Evolutionary conservation across 30 jellyfish, hydroid and myxozoan species (phyloP), one percentile per base, ranked within the genome.

Genomic region (Clytia hemisphaerica): DNA sequence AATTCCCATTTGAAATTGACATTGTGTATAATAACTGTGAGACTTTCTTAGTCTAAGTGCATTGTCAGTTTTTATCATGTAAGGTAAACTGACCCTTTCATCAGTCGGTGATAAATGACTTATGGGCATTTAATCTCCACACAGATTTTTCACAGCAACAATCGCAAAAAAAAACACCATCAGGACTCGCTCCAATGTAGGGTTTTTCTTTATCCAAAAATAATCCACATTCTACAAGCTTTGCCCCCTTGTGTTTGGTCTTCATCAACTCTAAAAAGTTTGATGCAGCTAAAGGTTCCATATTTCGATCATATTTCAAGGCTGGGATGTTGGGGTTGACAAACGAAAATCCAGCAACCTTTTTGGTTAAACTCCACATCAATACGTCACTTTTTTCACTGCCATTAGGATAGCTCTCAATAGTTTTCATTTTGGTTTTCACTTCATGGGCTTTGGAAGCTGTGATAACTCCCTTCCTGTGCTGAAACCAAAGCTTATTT

Each of bases 321-420:
- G 93, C 81, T 34, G 82, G 93, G 51, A 71, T 10, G 44, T 69
- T 74, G 18, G 93, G 93, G 80, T 71, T 61, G 19, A 65, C 45
- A 4, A 53, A 42, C 38, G 55, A 50, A 29, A 58, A 15, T 49
- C 80, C 87, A 34, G 93, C n/a, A 33, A 36, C 46, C 33, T 37
- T 42, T 68, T 70, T 61, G 49, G 34, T 24, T 37, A 44, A 44
- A 50, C 80, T 37, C n/a, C 67, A 57, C 83, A 78, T 37, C 46
- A 1, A 26, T 19, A 18, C 72, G 25, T 47, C n/a, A n/a, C n/a
- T n/a, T n/a, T n/a, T n/a, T n/a, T n/a, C n/a, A 63, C 1, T 26
- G 18, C 14, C 72, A 21, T 47, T n/a, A n/a, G n/a, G n/a, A n/a
- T n/a, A n/a, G n/a, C 16, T 9, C 12, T 51, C 22, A 51, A 21